Evolutionary conservation across 2,113 vertebrate species (phyloP).

Genomic region (Strix uralensis): DNA sequence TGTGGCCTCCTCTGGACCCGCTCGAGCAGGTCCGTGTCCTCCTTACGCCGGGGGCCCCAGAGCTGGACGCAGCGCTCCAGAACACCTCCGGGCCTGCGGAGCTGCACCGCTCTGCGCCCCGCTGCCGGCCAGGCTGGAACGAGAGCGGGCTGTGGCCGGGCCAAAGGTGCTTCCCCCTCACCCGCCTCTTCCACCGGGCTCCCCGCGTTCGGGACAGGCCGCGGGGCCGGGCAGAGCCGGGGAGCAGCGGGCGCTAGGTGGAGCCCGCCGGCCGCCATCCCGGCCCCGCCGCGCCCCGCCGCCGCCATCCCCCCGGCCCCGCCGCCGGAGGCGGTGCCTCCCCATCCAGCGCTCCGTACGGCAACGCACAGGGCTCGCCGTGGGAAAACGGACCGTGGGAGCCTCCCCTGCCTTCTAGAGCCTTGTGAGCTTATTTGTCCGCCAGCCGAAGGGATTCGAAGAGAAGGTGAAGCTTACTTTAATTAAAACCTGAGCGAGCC

Average conservation of each 20-base stretch:
- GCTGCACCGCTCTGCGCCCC: background rate
- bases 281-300: background rate
- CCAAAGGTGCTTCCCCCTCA: fast-evolving
- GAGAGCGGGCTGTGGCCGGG: fast-evolving
- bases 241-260: background rate
- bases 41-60: no score
- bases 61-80: no score
- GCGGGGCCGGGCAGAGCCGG: background rate
- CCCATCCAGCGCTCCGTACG: fast-evolving
- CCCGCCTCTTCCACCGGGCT: background rate
- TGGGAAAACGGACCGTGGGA: background rate
- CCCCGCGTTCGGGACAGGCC: no score
- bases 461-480: background rate
- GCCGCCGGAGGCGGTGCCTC: background rate
- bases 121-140: fast-evolving
- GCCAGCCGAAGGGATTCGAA: background rate
- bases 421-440: fast-evolving
- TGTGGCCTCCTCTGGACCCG: no score
- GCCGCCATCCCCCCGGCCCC: no score
- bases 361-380: fast-evolving
- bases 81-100: no score
- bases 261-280: background rate
- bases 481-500: background rate
- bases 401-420: background rate
- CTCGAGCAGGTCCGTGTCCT: no score